These are phyloP conservation scores for Dolichallabes microphthalmus DNA, from an alignment of 2,113 vertebrate genomes.

Conservation along the genomic window DNA sequence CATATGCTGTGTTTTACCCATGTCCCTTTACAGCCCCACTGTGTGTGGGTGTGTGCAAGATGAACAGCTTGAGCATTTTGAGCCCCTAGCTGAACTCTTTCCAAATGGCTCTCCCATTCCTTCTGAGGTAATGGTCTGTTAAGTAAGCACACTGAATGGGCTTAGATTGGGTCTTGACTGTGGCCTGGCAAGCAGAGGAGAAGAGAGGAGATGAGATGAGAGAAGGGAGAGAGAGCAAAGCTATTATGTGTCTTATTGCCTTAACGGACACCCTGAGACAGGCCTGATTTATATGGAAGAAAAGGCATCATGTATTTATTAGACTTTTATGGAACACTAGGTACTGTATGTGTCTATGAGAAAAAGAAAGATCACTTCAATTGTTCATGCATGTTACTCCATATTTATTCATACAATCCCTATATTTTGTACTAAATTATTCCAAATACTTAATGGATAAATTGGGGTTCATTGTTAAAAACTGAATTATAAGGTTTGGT, in stretches of 20 bases:
- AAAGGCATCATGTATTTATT: slow-evolving; percentile 31
- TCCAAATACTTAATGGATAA: not conserved
- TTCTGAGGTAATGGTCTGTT: slow-evolving; percentile 69
- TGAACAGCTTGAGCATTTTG: slow-evolving; percentile 64
- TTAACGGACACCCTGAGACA: slow-evolving; percentile 29
- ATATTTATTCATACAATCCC: not conserved
- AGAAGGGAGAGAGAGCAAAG: slow-evolving; percentile 17
- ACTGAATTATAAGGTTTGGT: not conserved
- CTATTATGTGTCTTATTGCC: slow-evolving; percentile 28
- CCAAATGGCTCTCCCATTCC: slow-evolving; percentile 69
- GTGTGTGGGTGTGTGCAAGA: slow-evolving; percentile 62
- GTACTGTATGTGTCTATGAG: slow-evolving; percentile 45
- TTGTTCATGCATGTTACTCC: not conserved
- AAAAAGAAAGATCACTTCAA: not conserved
- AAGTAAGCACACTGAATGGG: slow-evolving; percentile 52
- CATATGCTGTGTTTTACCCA: slow-evolving; percentile 57
- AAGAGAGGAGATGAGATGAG: not conserved
- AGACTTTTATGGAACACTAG: slow-evolving; percentile 18
- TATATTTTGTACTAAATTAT: not conserved
- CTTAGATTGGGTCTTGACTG: slow-evolving; percentile 45
- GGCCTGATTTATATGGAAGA: slow-evolving; percentile 33
- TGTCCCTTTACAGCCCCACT: slow-evolving; percentile 26
- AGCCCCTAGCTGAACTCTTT: slow-evolving; percentile 60
- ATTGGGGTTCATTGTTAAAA: not conserved
- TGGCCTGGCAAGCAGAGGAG: slow-evolving; percentile 51